Evolutionary conservation across 2,113 vertebrate species (phyloP).

Genomic region (Thalassoma bifasciatum): DNA sequence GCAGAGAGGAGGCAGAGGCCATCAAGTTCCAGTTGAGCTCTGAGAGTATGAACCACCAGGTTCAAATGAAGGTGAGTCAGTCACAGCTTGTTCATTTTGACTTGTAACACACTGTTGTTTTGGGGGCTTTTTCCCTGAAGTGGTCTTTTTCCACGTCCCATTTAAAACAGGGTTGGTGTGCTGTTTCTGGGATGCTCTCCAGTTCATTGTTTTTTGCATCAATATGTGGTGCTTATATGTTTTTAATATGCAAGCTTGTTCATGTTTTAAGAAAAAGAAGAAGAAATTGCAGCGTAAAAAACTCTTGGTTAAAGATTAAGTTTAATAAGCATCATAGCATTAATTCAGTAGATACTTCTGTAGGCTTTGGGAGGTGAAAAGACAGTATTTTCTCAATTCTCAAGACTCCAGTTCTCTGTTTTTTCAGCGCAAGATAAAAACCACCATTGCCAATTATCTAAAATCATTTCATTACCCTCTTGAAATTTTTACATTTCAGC

Average conservation of each 20-base stretch:
- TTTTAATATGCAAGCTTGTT: too few species aligned
- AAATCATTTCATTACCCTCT: not conserved
- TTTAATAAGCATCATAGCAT: too few species aligned
- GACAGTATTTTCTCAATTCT: too few species aligned
- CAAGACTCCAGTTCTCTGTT: not conserved
- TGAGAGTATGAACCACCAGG: slow-evolving; percentile 90
- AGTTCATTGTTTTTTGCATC: too few species aligned
- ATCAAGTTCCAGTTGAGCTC: slow-evolving; percentile 94
- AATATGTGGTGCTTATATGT: too few species aligned
- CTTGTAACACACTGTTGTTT: not conserved
- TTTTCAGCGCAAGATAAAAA: not conserved
- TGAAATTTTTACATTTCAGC: slow-evolving; percentile 72
- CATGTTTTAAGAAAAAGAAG: too few species aligned
- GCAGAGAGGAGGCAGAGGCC: slow-evolving; percentile 85
- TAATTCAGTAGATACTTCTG: too few species aligned
- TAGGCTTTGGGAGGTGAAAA: too few species aligned
- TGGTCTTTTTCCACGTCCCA: not conserved
- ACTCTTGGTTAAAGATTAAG: too few species aligned
- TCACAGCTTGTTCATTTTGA: not conserved
- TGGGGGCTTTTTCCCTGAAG: accelerated
- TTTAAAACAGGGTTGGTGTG: not conserved
- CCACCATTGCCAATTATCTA: not conserved
- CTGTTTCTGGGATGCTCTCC: too few species aligned
- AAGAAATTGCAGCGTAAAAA: too few species aligned
- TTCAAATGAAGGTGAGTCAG: slow-evolving; percentile 88